A percentile compares a stretch with the other conserved stretches of the same genome.
phyloP scores from a whole-genome alignment of 2,113 vertebrate species.

The Saccopteryx bilineata region DNA sequence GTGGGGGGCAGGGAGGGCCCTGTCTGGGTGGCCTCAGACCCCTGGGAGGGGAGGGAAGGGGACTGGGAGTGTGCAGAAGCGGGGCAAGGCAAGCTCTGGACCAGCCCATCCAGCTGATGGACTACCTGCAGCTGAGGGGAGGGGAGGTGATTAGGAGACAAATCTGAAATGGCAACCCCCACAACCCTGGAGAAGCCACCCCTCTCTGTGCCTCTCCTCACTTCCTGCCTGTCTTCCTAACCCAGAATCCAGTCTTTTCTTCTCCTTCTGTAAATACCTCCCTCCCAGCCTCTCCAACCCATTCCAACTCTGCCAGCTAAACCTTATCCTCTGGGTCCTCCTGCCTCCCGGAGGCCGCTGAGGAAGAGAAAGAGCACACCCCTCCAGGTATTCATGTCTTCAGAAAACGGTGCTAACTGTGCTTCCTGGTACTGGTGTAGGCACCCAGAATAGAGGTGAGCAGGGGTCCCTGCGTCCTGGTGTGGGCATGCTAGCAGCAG shows the following conservation, averaged over 20 bases:
- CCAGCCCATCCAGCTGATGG: background rate
- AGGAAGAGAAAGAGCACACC: background rate
- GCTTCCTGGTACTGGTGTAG: rapidly evolving
- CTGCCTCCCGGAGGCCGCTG: background rate
- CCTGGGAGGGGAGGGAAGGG: background rate
- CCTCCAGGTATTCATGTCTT: rapidly evolving
- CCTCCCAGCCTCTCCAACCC: background rate
- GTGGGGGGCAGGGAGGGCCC: background rate
- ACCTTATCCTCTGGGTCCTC: background rate
- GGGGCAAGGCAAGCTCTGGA: background rate
- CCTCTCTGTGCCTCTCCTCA: background rate
- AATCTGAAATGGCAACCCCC: background rate
- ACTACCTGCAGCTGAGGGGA: background rate
- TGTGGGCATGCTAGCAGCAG: rapidly evolving
- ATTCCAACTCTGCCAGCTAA: background rate
- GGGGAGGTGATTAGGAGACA: background rate
- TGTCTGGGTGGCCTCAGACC: background rate
- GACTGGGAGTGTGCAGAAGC: rapidly evolving
- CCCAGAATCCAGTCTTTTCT: background rate
- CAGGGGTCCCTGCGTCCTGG: rapidly evolving
- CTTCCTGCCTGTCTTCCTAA: background rate
- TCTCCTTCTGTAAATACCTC: background rate
- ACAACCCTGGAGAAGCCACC: background rate
- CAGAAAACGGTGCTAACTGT: rapidly evolving
- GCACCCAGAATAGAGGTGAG: rapidly evolving